These are phyloP conservation scores for Drosophila malerkotliana DNA, from an alignment of 1,140 invertebrate genomes.

Conservation along the genomic window DNA sequence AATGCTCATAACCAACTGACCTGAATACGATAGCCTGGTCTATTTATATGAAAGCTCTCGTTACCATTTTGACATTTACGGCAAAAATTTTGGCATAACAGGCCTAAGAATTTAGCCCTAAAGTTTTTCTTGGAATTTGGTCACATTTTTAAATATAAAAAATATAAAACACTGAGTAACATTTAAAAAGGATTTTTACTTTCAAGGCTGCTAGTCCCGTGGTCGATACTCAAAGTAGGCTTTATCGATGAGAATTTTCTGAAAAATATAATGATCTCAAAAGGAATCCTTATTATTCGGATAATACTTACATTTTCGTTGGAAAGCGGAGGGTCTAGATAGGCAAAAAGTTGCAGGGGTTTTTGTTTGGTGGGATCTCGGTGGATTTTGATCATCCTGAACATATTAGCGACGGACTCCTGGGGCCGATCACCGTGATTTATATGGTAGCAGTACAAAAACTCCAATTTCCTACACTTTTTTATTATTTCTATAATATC, in stretches of 20 bases:
- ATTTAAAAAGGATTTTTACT: slow-evolving; percentile 24
- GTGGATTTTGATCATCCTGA: slow-evolving; percentile 13
- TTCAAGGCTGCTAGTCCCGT: neutral
- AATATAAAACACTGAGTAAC: slow-evolving; percentile 75
- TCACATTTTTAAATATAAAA: slow-evolving; percentile 1
- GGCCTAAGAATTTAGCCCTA: too few species aligned
- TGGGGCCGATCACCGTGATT: slow-evolving; percentile 10
- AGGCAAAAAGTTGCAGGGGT: slow-evolving; percentile 12
- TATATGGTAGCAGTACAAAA: slow-evolving; percentile 19
- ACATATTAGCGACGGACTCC: slow-evolving; percentile 18
- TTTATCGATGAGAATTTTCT: slow-evolving; percentile 21
- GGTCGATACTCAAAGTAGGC: slow-evolving; percentile 18
- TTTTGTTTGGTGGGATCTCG: slow-evolving; percentile 27
- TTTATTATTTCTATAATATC: slow-evolving; percentile 24
- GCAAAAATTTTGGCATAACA: too few species aligned
- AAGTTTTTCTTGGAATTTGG: too few species aligned
- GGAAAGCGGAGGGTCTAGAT: slow-evolving; percentile 7
- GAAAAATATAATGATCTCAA: neutral
- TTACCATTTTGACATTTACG: too few species aligned
- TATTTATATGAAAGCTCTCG: too few species aligned
- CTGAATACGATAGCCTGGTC: too few species aligned
- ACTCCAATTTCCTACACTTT: slow-evolving; percentile 16
- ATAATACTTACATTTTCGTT: slow-evolving; percentile 12
- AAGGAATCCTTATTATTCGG: neutral
- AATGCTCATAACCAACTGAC: too few species aligned